Percentiles rank a stretch among this genome's conserved stretches.
Conservation (phyloP, 2,888 invertebrate species). For the Calliphora vomitoria region DNA sequence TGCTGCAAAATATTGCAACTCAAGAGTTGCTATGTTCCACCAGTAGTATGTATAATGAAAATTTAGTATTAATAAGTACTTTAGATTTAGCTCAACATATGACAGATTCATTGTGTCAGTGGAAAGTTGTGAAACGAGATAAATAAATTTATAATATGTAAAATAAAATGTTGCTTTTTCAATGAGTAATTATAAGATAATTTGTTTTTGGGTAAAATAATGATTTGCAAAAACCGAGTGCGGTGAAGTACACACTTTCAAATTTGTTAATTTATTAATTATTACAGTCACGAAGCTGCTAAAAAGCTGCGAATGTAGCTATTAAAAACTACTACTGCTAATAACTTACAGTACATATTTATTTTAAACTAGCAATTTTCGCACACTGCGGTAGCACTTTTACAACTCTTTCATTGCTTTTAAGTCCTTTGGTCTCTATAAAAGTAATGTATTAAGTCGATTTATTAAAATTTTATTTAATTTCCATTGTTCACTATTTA, state of each 20-base stretch:
- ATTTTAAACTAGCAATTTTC: too few relatives aligned
- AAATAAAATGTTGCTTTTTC: not conserved
- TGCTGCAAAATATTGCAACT: slow-evolving; percentile 49
- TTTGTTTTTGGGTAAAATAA: not conserved
- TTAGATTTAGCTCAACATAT: slow-evolving; percentile 12
- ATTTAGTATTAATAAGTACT: slow-evolving; percentile 27
- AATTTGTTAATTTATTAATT: too few relatives aligned
- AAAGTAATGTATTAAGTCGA: too few relatives aligned
- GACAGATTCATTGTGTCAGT: slow-evolving; percentile 36
- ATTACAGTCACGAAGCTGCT: too few relatives aligned
- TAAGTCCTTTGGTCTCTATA: too few relatives aligned
- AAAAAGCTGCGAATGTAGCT: too few relatives aligned
- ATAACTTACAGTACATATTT: too few relatives aligned
- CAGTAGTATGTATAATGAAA: slow-evolving; percentile 22
- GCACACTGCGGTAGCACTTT: too few relatives aligned
- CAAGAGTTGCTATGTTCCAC: slow-evolving; percentile 50
- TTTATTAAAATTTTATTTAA: too few relatives aligned
- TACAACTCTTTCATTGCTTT: too few relatives aligned
- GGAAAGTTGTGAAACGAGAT: slow-evolving; percentile 46
- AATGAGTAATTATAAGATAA: not conserved
- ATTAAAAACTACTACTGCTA: too few relatives aligned
- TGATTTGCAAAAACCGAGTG: not conserved
- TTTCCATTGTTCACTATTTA: too few relatives aligned
- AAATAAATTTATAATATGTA: slow-evolving; percentile 32
- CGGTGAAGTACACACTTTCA: not conserved